Base-by-base conservation (phyloP, 2,888 invertebrate species). In the Spisula subtruncata region DNA sequence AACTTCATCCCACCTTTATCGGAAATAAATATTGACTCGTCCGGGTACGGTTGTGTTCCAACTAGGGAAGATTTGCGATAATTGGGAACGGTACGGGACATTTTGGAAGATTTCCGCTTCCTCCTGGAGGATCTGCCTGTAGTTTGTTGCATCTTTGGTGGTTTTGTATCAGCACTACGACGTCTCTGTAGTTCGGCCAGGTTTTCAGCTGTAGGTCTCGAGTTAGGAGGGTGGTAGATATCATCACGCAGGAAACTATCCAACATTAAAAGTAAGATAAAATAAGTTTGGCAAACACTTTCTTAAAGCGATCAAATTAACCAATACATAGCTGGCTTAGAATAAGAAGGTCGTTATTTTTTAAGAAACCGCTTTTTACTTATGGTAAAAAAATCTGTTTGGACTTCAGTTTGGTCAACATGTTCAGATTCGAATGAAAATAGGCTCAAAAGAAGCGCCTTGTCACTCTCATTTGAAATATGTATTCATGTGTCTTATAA, bases 201-300 rank as follows among this genome's bases (percentile, higher is more conserved):
- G n/a, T 51, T 56, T 18, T 85, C 83, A 10, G 83, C 71, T 2
- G 46, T 79, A 12, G 92, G 89, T 80, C 89, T 81, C 20, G 90
- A 88, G 14, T 92, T 87, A 35, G 92, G 92, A 1, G 92, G 89
- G 29, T 92, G 86, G 54, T 92, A 92, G 14, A 92, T 83, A 60
- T 92, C 92, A 66, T 92, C 92, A n/a, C 83, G 80, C 71, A 92
- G 82, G 51, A 89, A 92, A 46, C 92, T 92, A 56, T 29, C 2
- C 41, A 41, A 41, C 8, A 41, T 41, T 5, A 41, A 41, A 2
- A 41, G 8, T 8, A 2, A 41, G 41, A 41, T 41, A 41, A 41
- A 5, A 41, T 41, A 5, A 41, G 2, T 41, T 41, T 41, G 41
- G 41, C 41, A 8, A 8, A 41, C 41, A 8, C 41, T 2, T 5